Base-by-base conservation (phyloP, 2,113 vertebrate genomes). In the Climacteris rufus region DNA sequence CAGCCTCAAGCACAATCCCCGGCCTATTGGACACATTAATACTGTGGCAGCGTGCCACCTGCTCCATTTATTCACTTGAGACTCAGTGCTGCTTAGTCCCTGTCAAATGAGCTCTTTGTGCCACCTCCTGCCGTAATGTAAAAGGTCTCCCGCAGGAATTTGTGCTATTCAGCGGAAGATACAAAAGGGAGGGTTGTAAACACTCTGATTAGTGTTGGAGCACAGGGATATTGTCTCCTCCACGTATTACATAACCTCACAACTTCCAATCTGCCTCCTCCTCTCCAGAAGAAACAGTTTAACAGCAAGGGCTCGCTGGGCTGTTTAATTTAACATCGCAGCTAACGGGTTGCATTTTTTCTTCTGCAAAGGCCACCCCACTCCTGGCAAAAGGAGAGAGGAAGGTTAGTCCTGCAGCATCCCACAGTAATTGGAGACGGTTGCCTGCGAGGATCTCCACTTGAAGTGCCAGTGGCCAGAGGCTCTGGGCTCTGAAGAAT, bases 101-200 rank as follows among this genome's bases (percentile, higher is more conserved):
- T 44, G 61, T 78, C 87, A 53, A 97, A 97, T 21, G 83, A 72
- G 83, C 79, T 91, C 97, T 97, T 94, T 91, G 92, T 96, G 95
- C 90, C 84, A 33, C 87, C 71, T 80, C 76, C 77, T 31, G 85
- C 5, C 1, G 72, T 64, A 66, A 53, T 71, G 76, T 44, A 49
- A 78, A 72, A 82, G 87, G 87, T 89, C 88, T 74, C 89, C 24
- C 82, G 37, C 80, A 86, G 95, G 92, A 97, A 96, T 93, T 77
- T 57, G 90, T 84, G 83, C 94, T 84, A 52, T 87, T 97, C 94
- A 93, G 89, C 69, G n/a, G n/a, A 39, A 63, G 74, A 82, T 74
- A 94, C 90, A 94, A 96, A 90, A 61, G 87, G 68, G 65, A 96
- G 83, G 54, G 52, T 47, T 92, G 87, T 95, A 90, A 96, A 94